Base-by-base conservation (phyloP, 2,888 invertebrate species). In the Synergus gifuensis region DNA sequence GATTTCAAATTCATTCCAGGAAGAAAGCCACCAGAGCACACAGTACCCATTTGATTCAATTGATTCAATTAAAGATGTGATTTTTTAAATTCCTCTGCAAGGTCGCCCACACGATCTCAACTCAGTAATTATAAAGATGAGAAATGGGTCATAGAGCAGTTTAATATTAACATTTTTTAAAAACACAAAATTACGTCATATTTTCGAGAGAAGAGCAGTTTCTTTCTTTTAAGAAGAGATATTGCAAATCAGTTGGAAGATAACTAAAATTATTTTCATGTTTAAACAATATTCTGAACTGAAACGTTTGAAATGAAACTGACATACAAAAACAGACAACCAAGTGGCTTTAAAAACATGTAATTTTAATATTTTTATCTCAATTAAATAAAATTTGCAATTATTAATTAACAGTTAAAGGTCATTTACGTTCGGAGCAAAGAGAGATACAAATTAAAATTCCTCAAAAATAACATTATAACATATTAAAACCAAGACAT, bases 11-110 rank as follows among this genome's bases (percentile, higher is more conserved):
- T 28, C 62, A 12, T 14, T 28, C 22, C 7, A 62, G 22, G 62
- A 62, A 62, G 62, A 62, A 62, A 62, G 62, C 22, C 28, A 62
- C 62, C 14, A 14, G 28, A 69, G 46, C 46, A 16, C n/a, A 46
- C 16, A 69, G 14, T 54, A 54, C 69, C 28, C 22, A 62, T 62
- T 62, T 62, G 14, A 22, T 62, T 73, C 73, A 73, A 36, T 73
- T 73, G 73, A 73, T 73, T 73, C 73, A 73, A 73, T 73, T 73
- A 73, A 58, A 73, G 73, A 73, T 73, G 36, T 73, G 73, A 73
- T 73, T 73, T 73, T 73, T 73, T 73, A 54, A 73, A 73, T 54
- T 54, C 54, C 49, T 73, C 16, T 11, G n/a, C 73, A 73, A 73
- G 73, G 73, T 73, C 73, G 73, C 54, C 73, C 49, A 73, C 54